Conservation (phyloP, 2,888 invertebrate genomes). For the Melolontha melolontha region DNA sequence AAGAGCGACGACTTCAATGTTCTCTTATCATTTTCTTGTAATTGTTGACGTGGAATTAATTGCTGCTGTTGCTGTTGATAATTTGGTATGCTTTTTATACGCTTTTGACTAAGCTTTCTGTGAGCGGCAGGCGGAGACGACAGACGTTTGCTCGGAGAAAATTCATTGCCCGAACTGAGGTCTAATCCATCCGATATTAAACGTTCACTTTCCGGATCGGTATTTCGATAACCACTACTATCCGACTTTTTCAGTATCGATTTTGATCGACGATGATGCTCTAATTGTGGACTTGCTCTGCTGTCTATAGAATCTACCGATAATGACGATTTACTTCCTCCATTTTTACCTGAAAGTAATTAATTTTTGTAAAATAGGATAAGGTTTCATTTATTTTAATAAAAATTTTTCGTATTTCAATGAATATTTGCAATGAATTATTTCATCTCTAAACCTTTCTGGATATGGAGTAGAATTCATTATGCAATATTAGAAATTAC, state of each 20-base stretch:
- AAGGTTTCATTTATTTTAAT: no score
- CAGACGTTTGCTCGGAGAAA: conserved; percentile 59
- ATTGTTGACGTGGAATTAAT: conserved; percentile 50
- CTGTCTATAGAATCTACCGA: conserved; percentile 79
- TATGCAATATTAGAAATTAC: no score
- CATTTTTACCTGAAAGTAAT: conserved; percentile 65
- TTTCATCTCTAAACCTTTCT: no score
- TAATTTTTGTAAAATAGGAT: background rate
- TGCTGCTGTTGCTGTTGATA: conserved; percentile 55
- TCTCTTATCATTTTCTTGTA: conserved; percentile 58
- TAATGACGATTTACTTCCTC: conserved; percentile 75
- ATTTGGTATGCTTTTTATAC: conserved; percentile 51
- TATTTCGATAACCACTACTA: conserved; percentile 66
- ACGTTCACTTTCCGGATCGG: conserved; percentile 82
- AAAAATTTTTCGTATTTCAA: no score
- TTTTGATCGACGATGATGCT: conserved; percentile 76
- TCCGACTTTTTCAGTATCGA: conserved; percentile 84
- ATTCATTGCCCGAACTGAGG: conserved; percentile 64
- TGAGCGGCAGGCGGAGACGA: conserved; percentile 59
- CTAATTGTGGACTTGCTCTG: conserved; percentile 72
- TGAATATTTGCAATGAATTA: no score
- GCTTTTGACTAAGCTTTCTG: conserved; percentile 55
- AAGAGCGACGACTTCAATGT: conserved; percentile 64
- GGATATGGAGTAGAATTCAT: no score
- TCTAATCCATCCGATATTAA: conserved; percentile 76